phyloP scores from a whole-genome alignment of 2,888 invertebrate species.

The Dysmachus trigonus region DNA sequence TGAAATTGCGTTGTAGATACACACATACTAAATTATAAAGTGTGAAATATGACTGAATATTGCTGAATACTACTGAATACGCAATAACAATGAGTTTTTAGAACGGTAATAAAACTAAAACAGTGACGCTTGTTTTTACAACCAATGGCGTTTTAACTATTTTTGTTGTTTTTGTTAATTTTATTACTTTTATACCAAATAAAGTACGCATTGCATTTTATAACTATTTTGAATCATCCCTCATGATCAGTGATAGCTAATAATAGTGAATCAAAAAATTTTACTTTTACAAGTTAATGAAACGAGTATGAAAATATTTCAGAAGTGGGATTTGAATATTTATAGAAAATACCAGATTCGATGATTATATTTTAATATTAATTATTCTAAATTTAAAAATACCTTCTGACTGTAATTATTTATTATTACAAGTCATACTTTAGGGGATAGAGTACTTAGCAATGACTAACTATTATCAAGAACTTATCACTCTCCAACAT shows the following conservation, averaged over 20 bases:
- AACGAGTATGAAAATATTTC: background rate
- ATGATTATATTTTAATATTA: no score
- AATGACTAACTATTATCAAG: no score
- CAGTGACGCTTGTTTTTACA: background rate
- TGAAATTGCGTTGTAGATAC: background rate
- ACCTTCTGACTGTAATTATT: no score
- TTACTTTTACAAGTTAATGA: background rate
- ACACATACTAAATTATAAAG: background rate
- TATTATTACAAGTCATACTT: no score
- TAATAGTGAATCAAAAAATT: no score
- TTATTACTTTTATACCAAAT: background rate
- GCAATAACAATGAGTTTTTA: background rate
- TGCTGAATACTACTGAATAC: background rate
- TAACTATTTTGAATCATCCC: background rate
- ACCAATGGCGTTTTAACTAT: background rate
- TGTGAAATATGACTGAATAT: background rate
- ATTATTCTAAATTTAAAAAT: no score
- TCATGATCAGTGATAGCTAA: background rate
- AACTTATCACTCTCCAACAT: no score
- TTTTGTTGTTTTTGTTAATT: background rate
- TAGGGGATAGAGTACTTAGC: no score
- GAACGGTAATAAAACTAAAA: background rate
- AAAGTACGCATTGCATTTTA: background rate
- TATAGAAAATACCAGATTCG: no score
- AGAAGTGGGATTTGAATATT: no score